Evolutionary conservation across 2,113 vertebrate genomes (phyloP).

Genomic region (Myanophis thanlyinensis): DNA sequence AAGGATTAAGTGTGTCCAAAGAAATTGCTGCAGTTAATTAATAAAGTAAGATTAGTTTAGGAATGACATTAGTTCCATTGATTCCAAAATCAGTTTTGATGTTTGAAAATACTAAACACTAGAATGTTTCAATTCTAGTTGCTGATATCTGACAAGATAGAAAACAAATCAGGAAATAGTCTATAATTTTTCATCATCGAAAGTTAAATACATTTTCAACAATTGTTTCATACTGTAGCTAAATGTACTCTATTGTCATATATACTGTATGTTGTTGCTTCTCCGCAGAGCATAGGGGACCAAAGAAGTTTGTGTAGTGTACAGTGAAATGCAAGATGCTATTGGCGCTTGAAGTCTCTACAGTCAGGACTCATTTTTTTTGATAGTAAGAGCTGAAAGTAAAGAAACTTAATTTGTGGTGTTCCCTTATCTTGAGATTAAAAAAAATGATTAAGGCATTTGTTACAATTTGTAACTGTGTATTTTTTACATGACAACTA

Average conservation of each 20-base stretch:
- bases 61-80: neutral
- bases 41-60: neutral
- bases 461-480: neutral
- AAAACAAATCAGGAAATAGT: neutral
- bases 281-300: neutral
- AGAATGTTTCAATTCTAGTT: neutral
- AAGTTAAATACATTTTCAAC: neutral
- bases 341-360: neutral
- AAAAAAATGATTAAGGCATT: neutral
- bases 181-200: neutral
- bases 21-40: neutral
- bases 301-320: neutral
- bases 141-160: neutral
- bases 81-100: neutral
- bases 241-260: neutral
- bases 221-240: neutral
- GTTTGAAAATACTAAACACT: neutral
- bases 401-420: neutral
- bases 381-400: neutral
- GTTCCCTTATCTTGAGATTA: neutral
- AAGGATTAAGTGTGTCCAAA: neutral
- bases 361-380: too few relatives aligned
- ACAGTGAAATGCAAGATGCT: neutral
- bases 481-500: neutral
- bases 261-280: neutral